Evolutionary conservation across 2,888 invertebrate genomes (phyloP).

Genomic region (Plusia festucae): DNA sequence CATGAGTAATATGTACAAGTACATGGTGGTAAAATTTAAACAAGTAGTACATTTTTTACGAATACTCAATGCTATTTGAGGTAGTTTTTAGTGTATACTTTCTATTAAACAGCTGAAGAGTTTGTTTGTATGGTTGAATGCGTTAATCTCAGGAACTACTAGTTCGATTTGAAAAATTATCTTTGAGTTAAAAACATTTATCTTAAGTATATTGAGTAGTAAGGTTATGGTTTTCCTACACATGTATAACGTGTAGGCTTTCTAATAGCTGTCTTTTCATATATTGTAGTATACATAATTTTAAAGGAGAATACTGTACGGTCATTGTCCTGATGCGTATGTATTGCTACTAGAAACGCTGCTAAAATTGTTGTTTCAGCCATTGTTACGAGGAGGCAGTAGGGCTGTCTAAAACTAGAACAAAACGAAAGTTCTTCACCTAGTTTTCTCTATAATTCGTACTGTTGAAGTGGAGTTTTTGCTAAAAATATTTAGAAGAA

Average conservation of each 20-base stretch:
- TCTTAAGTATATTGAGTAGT: not conserved
- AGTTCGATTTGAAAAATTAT: no score
- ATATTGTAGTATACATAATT: conserved; percentile 17
- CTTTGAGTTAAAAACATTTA: not conserved
- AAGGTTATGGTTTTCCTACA: not conserved
- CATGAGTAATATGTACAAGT: no score
- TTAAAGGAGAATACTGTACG: conserved; percentile 33
- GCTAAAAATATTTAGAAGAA: no score
- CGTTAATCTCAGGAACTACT: no score
- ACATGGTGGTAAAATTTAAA: no score
- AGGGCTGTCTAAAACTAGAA: conserved; percentile 36
- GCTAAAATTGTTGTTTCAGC: conserved; percentile 72
- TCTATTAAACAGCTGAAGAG: no score
- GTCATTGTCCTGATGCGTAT: conserved; percentile 58
- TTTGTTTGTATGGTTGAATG: no score
- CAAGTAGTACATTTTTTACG: no score
- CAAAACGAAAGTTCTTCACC: conserved; percentile 19
- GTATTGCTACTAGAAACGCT: conserved; percentile 60
- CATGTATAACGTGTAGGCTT: not conserved
- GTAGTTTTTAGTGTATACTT: no score
- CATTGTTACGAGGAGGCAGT: conserved; percentile 62
- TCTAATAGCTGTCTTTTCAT: conserved; percentile 27
- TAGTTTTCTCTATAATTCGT: not conserved
- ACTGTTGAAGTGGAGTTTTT: no score
- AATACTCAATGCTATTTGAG: no score